Percentiles rank a stretch among this genome's conserved stretches.
Conservation (phyloP, 2,113 vertebrate species). For the Cyphomyrus discorhynchus region DNA sequence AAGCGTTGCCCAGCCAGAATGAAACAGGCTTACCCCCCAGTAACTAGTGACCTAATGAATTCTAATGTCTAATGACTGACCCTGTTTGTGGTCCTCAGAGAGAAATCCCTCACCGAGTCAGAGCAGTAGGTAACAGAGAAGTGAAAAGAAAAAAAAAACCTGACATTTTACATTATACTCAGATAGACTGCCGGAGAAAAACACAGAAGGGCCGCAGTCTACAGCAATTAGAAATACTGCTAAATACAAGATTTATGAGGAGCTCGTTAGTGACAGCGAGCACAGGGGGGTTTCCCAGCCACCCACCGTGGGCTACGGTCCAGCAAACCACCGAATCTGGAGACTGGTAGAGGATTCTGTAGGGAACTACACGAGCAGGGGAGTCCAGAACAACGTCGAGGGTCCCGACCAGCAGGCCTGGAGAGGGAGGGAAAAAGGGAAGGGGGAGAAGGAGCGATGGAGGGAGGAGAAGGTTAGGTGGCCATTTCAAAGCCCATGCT, state of each 20-base stretch:
- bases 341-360: constrained; percentile 93
- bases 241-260: not conserved
- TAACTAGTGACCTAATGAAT: not conserved
- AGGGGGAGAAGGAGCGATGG: not conserved
- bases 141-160: not conserved
- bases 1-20: not conserved
- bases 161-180: not conserved
- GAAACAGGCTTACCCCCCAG: not conserved
- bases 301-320: constrained; percentile 91
- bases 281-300: not conserved
- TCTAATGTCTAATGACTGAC: not conserved
- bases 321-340: constrained; percentile 87
- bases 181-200: not conserved
- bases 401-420: constrained; percentile 92
- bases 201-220: not conserved
- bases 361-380: constrained; percentile 86
- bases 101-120: not conserved
- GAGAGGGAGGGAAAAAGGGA: not conserved
- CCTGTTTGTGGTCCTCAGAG: not conserved
- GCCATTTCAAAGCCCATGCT: not conserved
- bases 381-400: constrained; percentile 94
- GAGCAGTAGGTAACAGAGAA: not conserved
- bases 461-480: not conserved
- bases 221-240: not conserved
- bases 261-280: not conserved